Conservation (phyloP, 2,888 invertebrate genomes). For the Philereme vetulata region DNA sequence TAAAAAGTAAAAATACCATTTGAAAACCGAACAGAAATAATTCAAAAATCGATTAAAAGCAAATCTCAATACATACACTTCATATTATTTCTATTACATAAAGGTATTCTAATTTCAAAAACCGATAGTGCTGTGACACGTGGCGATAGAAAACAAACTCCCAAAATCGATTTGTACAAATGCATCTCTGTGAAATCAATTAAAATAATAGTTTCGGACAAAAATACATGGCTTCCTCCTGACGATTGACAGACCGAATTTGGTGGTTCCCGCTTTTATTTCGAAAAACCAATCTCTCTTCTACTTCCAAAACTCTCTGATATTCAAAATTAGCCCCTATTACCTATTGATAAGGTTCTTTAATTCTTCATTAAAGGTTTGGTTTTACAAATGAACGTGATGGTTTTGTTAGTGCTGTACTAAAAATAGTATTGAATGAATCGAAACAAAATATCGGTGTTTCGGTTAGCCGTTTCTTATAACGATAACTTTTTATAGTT, state of each 20-base stretch:
- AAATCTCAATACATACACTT: too few species aligned
- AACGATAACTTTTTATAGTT: constrained; percentile 45
- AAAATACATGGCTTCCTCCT: constrained; percentile 75
- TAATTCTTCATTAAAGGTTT: constrained; percentile 15
- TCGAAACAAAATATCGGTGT: constrained; percentile 55
- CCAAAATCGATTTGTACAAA: constrained; percentile 40
- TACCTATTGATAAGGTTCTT: constrained; percentile 2
- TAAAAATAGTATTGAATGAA: constrained; percentile 66
- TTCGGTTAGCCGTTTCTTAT: constrained; percentile 49
- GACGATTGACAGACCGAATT: constrained; percentile 71
- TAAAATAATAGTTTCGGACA: constrained; percentile 78
- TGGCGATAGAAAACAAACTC: constrained; percentile 44
- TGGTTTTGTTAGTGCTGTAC: constrained; percentile 66
- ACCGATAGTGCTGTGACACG: constrained; percentile 45
- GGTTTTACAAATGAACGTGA: constrained; percentile 35
- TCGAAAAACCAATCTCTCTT: constrained; percentile 40
- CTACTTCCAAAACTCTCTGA: constrained; percentile 5
- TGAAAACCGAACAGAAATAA: too few species aligned
- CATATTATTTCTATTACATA: not conserved
- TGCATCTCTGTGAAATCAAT: constrained; percentile 72
- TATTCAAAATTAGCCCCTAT: constrained; percentile 40
- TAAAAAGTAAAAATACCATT: too few species aligned
- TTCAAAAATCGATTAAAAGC: too few species aligned
- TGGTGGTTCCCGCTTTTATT: constrained; percentile 66
- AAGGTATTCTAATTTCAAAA: constrained; percentile 16